A percentile compares a stretch with the other conserved stretches of the same genome.
Evolutionary conservation across 64 coral and sea anemone species (phyloP).

Genomic region (Acropora tenuis): DNA sequence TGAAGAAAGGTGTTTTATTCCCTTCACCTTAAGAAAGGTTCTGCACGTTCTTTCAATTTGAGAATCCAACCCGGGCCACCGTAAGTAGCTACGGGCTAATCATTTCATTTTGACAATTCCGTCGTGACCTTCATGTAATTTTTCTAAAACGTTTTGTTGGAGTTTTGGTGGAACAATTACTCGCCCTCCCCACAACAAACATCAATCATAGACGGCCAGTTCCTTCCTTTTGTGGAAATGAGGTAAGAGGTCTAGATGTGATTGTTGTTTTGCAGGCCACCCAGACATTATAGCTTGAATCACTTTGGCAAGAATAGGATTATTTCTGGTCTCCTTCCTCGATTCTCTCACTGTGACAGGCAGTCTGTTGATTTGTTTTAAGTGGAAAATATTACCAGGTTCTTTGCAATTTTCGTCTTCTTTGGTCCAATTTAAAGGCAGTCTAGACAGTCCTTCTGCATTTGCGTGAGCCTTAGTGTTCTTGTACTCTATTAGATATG

Average conservation of each 20-base stretch:
- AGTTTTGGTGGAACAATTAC: conserved; percentile 31
- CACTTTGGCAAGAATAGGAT: neutral
- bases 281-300: too few species aligned
- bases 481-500: conserved; percentile 31
- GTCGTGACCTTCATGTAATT: conserved; percentile 48
- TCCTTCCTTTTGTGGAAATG: neutral
- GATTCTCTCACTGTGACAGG: too few species aligned
- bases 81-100: conserved; percentile 31
- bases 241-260: neutral
- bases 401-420: conserved; percentile 2
- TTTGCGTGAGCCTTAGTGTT: conserved; percentile 16
- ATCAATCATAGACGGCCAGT: conserved; percentile 1
- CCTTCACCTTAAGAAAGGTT: too few species aligned
- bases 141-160: neutral
- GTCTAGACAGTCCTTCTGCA: neutral
- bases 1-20: too few species aligned
- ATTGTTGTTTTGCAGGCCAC: neutral
- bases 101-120: conserved; percentile 39
- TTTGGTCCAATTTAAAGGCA: conserved; percentile 1
- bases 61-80: conserved; percentile 34
- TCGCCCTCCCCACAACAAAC: too few species aligned
- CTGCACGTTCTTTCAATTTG: conserved; percentile 1
- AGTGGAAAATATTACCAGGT: neutral
- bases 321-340: too few species aligned
- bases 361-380: neutral